Evolutionary conservation across 2,888 invertebrate genomes (phyloP), one percentile per base, ranked within the genome.

Genomic region (Mythimna vitellina): DNA sequence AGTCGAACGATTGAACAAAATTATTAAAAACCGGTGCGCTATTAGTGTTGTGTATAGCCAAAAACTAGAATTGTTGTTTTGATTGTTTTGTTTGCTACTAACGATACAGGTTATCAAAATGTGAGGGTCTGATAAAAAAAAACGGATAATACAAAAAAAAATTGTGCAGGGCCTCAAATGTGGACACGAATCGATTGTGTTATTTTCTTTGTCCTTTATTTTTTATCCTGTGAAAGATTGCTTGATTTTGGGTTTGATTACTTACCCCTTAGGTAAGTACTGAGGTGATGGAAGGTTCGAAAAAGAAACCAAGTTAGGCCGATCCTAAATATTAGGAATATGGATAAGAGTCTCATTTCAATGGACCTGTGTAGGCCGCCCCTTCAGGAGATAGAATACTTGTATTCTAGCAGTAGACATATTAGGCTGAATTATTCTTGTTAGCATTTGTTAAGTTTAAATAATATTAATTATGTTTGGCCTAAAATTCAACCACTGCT

Each of bases 21-120:
- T 62, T 3, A 61, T 35, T 38, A 46, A 35, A 73, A 61, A 46
- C 69, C 71, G 54, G 56, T 65, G 79, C 82, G 76, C 70, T 84
- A 46, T 68, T 73, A 81, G 25, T 66, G 38, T 53, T 14, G 3
- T 61, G 22, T 22, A 29, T 2, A 12, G 35, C 5, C 3, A 58
- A 35, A 32, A 35, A 12, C 14, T 14, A 17, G 56, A 56, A 56
- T 35, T 22, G 4, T 38, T n/a, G 22, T 29, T 29, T 14, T 70
- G 22, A 22, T 49, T 25, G 10, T 9, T 35, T 22, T 32, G 8
- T 32, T 54, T 42, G 22, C 42, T 22, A 22, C 38, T 5, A 29
- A 49, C 5, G 9, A 65, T 25, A 67, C 54, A 35, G 22, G 58
- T 58, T 38, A 58, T 14, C 35, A 3, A 38, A 35, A 20, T 57